Percentiles rank a stretch among this genome's conserved stretches.
Evolutionary conservation across 2,888 invertebrate genomes (phyloP).

Genomic region (Octodonta nipae): DNA sequence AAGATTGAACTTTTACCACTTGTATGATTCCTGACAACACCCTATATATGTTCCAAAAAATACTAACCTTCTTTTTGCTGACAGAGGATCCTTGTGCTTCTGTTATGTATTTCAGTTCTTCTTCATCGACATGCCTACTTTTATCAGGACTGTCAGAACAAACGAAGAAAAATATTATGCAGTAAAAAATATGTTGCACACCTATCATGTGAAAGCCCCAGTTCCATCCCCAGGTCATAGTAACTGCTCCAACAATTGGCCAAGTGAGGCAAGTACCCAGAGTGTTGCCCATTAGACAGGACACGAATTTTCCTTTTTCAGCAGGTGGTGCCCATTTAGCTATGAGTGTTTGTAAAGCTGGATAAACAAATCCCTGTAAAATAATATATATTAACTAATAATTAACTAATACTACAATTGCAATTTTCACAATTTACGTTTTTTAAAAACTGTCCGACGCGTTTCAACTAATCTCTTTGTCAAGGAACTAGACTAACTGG

Average conservation of each 20-base stretch:
- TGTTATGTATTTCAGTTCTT: conserved; percentile 48
- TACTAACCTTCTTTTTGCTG: conserved; percentile 20
- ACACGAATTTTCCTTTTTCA: conserved; percentile 61
- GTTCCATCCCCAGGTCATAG: conserved; percentile 51
- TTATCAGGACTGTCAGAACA: conserved; percentile 50
- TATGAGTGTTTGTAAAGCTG: conserved; percentile 50
- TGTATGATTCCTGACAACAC: too few species aligned
- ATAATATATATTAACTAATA: too few species aligned
- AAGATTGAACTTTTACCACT: too few species aligned
- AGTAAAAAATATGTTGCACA: conserved; percentile 42
- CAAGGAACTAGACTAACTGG: too few species aligned
- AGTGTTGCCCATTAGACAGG: conserved; percentile 59
- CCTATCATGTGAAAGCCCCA: conserved; percentile 55
- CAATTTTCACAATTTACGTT: too few species aligned
- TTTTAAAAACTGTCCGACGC: too few species aligned
- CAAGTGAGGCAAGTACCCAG: conserved; percentile 58
- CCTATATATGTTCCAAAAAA: too few species aligned
- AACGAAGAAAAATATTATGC: conserved; percentile 46
- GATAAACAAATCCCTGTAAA: conserved; percentile 48
- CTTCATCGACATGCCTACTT: conserved; percentile 47
- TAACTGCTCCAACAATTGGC: conserved; percentile 51
- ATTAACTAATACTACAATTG: too few species aligned
- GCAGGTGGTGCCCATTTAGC: conserved; percentile 61
- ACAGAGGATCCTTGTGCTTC: conserved; percentile 19
- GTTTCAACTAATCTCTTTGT: too few species aligned